Base-by-base conservation (phyloP, 2,797 vertebrate genomes). In the Phyllotis vaccarum region DNA sequence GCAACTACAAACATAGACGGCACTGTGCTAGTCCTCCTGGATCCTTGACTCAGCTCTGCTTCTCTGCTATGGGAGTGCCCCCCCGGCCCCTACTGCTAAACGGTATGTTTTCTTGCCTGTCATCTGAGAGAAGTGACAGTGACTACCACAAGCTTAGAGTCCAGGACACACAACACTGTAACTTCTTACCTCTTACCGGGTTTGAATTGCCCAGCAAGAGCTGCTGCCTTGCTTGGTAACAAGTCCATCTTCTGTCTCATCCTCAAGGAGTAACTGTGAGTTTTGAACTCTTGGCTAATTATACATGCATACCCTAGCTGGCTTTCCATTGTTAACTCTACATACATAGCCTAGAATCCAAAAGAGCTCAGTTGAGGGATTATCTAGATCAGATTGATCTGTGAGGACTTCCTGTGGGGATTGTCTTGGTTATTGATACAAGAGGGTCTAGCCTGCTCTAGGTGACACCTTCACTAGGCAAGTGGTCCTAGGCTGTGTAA, bases 131-230 rank as follows among this genome's bases (percentile, higher is more conserved):
- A 16, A 87, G 3, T 2, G 10, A 58, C 6, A 43, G 37, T 52
- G 31, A 1, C n/a, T 9, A 31, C 12, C 49, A 56, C 49, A 86
- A 6, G 16, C 34, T 24, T 54, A 29, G 0, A 14, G 5, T n/a
- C 14, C 34, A 70, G 7, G 5, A 19, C 29, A 31, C 0, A 2
- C 12, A 52, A 70, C 0, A 3, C 2, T 1, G 5, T 2, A 52
- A 0, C 3, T 16, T 6, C 8, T 19, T 27, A 27, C 43, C 79
- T 43, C 8, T 19, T 27, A 27, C 43, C 79, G n/a, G 58, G 24
- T 31, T 31, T 6, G 13, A 11, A 6, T 12, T 22, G n/a, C n/a
- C 43, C 12, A 8, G 62, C 34, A 21, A n/a, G 29, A 16, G 6
- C 31, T 3, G 16, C 2, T 1, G 9, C 19, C 43, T 46, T 90